Percentiles rank a stretch among this genome's conserved stretches.
Evolutionary conservation across 1,140 invertebrate species (phyloP).

Genomic region (Brevipalpus yothersi): DNA sequence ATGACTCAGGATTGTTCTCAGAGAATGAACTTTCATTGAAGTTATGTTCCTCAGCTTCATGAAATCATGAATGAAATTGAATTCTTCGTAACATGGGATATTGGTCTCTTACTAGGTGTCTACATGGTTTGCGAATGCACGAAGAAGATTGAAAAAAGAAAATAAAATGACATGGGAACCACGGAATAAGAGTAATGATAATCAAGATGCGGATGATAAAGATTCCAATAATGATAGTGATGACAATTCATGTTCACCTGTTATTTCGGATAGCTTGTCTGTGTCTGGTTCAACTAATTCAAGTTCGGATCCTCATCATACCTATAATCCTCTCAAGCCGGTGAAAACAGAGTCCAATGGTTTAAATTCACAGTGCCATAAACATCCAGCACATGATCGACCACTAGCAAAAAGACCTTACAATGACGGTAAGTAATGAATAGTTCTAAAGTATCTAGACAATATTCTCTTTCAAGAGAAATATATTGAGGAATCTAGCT

Average conservation of each 20-base stretch:
- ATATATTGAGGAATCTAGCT: too few species aligned
- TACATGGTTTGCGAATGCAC: constrained; percentile 34
- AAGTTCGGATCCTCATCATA: not conserved
- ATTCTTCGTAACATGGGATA: too few species aligned
- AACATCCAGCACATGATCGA: too few species aligned
- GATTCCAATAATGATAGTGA: not conserved
- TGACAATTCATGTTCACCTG: not conserved
- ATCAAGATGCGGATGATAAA: constrained; percentile 14
- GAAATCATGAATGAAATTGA: too few species aligned
- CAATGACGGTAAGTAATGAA: too few species aligned
- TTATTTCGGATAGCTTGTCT: not conserved
- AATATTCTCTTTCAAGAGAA: too few species aligned
- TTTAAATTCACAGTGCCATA: not conserved
- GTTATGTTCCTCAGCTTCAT: too few species aligned
- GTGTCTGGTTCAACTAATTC: too few species aligned
- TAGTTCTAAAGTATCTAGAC: too few species aligned
- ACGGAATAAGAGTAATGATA: constrained; percentile 23
- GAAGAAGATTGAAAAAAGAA: constrained; percentile 29
- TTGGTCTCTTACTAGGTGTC: constrained; percentile 18
- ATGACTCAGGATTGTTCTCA: too few species aligned
- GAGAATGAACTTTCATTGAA: too few species aligned
- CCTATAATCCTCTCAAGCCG: not conserved
- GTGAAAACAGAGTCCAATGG: not conserved
- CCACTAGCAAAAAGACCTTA: too few species aligned
- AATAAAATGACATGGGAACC: constrained; percentile 33